Evolutionary conservation across 1,140 invertebrate species (phyloP), one percentile per base, ranked within the genome.

Genomic region (Brachionus angularis): DNA sequence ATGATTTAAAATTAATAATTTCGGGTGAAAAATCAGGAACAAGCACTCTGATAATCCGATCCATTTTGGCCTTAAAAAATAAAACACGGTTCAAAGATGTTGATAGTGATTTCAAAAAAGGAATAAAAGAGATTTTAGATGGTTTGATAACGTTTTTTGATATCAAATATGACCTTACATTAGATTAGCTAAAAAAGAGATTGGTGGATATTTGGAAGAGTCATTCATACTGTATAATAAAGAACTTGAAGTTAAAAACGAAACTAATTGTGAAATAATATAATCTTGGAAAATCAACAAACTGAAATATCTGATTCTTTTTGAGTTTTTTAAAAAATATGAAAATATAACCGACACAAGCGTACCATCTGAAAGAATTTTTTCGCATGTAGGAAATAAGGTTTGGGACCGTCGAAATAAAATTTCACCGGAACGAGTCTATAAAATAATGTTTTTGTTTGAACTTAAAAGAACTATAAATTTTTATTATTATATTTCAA

Each of bases 241-340:
- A n/a, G n/a, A n/a, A n/a, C n/a, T n/a, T n/a, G n/a, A n/a, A n/a
- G n/a, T n/a, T n/a, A n/a, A n/a, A 53, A 33, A 2, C 31, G n/a
- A 34, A 53, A 18, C 14, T n/a, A n/a, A 33, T 10, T 5, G n/a
- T 3, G 21, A 23, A 3, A 25, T 25, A 18, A 34, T 53, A 2
- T 27, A 53, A 53, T 53, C 34, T 33, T 53, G 52, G 52, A 16
- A 29, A 53, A 31, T 18, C 31, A 53, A 53, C 29, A 53, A 16
- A 33, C n/a, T 1, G 0, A 53, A 53, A 53, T 53, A 5, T 2
- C 52, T 31, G 2, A 31, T 53, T 33, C n/a, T 53, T 21, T 3
- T 16, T 31, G 29, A 53, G 8, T 53, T 33, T 10, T 53, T 53
- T 33, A 53, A 53, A 33, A 53, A 2, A 31, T 53, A 53, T 34